A percentile compares a stretch with the other conserved stretches of the same genome.
phyloP scores from a whole-genome alignment of 2,113 vertebrate genomes.

The Jacana jacana region DNA sequence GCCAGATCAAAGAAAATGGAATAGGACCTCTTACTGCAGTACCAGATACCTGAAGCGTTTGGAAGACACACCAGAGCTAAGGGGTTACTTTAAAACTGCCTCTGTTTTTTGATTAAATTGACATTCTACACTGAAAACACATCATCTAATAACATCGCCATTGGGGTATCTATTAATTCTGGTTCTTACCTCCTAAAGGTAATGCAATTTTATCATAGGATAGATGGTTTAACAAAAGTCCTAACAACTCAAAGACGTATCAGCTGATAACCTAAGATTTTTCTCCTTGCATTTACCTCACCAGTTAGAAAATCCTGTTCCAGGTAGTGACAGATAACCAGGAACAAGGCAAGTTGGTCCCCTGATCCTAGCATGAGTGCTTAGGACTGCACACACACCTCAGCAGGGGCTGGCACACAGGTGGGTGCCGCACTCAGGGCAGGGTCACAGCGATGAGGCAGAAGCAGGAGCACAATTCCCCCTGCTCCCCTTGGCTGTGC shows the following conservation, averaged over 20 bases:
- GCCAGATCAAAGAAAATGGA: neutral
- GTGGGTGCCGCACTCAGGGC: neutral
- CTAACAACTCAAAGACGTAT: neutral
- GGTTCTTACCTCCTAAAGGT: neutral
- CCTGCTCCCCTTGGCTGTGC: neutral
- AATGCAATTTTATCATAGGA: neutral
- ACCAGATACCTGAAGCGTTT: neutral
- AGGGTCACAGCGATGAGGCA: fast-evolving
- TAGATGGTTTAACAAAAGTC: neutral
- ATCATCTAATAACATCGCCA: neutral
- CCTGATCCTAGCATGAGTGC: neutral
- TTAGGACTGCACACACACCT: neutral
- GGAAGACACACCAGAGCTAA: neutral
- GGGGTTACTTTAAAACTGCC: neutral
- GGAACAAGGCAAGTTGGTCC: neutral
- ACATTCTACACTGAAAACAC: neutral
- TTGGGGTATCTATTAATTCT: neutral
- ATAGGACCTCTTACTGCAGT: neutral
- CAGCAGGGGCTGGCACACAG: neutral
- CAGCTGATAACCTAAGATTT: neutral
- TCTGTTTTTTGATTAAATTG: neutral
- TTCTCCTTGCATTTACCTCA: neutral
- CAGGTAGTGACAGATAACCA: neutral
- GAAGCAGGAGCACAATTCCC: neutral
- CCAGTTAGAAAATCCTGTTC: neutral